phyloP scores from a whole-genome alignment of 2,797 vertebrate species.

The Gambelia wislizenii region DNA sequence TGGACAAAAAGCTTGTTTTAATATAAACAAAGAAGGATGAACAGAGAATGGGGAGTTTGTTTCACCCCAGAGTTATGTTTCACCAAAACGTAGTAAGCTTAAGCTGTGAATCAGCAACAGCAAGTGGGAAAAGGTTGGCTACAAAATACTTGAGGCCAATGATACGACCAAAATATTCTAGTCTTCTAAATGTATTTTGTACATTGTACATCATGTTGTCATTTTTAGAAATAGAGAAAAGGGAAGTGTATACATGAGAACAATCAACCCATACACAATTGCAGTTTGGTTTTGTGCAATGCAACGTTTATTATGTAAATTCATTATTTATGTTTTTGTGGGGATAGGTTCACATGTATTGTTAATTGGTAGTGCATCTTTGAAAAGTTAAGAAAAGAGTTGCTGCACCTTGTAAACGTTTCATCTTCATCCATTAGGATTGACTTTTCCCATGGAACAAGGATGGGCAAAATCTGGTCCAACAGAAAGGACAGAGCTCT shows the following conservation, averaged over 20 bases:
- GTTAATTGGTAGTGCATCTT: not conserved
- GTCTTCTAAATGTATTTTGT: not conserved
- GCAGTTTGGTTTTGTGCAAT: not conserved
- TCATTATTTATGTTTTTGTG: not conserved
- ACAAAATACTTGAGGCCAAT: not conserved
- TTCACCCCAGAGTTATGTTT: not conserved
- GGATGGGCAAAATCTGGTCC: too few relatives aligned
- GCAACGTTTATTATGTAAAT: conserved; percentile 6
- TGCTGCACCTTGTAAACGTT: not conserved
- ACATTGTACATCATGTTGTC: not conserved
- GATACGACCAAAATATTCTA: not conserved
- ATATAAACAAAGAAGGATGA: conserved; percentile 17
- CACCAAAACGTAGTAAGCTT: not conserved
- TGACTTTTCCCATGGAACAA: not conserved
- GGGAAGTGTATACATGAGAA: conserved; percentile 3
- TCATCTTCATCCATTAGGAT: not conserved
- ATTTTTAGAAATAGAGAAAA: not conserved
- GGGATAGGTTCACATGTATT: conserved; percentile 9
- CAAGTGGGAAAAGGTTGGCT: not conserved
- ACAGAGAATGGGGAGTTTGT: conserved; percentile 14
- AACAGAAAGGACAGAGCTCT: too few relatives aligned
- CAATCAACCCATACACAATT: not conserved
- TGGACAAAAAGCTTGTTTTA: conserved; percentile 26
- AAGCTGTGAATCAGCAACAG: conserved; percentile 5
- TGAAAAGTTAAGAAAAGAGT: not conserved